Evolutionary conservation across 2,888 invertebrate genomes (phyloP).

Genomic region (Bimastos eiseni): DNA sequence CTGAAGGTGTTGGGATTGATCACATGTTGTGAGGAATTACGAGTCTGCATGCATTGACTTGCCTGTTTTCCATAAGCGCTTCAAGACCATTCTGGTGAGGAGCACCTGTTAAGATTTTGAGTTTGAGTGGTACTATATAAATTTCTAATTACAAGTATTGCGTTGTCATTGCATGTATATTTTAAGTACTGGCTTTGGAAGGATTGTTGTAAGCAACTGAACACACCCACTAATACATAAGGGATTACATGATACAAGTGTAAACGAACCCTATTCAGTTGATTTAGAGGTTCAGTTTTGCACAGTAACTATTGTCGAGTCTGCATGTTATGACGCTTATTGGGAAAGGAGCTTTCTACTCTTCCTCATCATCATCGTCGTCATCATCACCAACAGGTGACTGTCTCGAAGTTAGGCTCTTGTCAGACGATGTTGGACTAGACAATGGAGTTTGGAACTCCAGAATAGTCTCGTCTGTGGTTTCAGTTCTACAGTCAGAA

Average conservation of each 20-base stretch:
- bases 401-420: neutral
- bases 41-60: neutral
- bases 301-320: neutral
- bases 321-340: neutral
- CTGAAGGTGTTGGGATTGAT: neutral
- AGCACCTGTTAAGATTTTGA: no score
- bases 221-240: neutral
- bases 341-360: neutral
- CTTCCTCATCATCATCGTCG: neutral
- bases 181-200: neutral
- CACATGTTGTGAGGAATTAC: neutral
- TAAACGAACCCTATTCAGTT: neutral
- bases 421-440: neutral
- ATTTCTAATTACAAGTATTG: neutral
- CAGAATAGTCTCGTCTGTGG: neutral
- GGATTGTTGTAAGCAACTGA: neutral
- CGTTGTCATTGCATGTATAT: no score
- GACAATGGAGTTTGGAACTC: neutral
- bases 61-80: no score
- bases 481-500: neutral
- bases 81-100: no score
- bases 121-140: no score
- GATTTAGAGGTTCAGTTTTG: neutral
- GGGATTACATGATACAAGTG: neutral
- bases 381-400: neutral